These are phyloP conservation scores for Cavia aperea DNA, from an alignment of 2,113 vertebrate species.

Conservation along the genomic window DNA sequence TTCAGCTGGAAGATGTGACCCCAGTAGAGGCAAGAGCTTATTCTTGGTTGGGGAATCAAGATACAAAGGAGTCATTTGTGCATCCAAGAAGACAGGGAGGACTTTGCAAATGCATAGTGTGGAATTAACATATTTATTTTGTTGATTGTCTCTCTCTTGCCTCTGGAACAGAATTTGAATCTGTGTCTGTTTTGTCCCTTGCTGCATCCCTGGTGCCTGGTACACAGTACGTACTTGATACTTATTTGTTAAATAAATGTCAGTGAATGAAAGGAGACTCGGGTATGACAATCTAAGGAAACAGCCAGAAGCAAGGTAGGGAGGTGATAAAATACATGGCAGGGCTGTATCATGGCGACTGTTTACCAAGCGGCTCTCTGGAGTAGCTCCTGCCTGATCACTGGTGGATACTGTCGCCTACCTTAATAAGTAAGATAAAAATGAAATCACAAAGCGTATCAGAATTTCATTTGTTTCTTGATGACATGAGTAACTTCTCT, in stretches of 20 bases:
- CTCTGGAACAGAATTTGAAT: background rate
- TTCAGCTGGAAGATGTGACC: background rate
- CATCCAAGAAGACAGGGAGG: background rate
- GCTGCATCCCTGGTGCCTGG: background rate
- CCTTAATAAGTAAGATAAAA: background rate
- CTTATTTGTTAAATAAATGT: slow-evolving; percentile 21
- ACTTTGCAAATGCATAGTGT: background rate
- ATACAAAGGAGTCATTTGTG: background rate
- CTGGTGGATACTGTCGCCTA: background rate
- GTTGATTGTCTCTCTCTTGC: background rate
- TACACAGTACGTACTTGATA: background rate
- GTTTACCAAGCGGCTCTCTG: background rate
- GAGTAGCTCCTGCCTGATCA: background rate
- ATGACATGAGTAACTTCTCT: background rate
- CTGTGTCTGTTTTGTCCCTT: background rate
- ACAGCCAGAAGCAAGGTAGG: background rate
- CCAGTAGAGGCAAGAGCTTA: background rate
- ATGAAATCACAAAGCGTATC: background rate
- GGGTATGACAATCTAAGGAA: background rate
- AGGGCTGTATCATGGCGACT: too few relatives aligned
- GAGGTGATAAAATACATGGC: background rate
- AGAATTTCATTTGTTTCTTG: background rate
- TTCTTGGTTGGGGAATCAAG: background rate
- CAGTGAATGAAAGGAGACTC: background rate
- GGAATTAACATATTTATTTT: background rate